These are phyloP conservation scores for Arizona elegans DNA, from an alignment of 2,113 vertebrate species.

Conservation along the genomic window DNA sequence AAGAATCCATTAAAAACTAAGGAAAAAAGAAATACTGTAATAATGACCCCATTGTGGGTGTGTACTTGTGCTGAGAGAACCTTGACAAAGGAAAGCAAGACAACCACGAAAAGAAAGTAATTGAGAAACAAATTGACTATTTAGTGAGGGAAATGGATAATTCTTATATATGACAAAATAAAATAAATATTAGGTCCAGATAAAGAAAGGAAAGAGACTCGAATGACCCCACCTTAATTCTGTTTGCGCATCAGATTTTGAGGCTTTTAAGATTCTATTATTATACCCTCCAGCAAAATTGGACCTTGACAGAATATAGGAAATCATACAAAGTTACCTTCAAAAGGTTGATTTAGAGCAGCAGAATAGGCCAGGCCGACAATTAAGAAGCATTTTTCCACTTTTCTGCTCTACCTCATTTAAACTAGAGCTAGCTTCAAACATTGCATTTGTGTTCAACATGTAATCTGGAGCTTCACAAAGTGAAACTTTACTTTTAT, in stretches of 20 bases:
- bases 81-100: background rate
- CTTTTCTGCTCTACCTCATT: background rate
- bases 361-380: background rate
- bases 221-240: background rate
- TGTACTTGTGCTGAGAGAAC: background rate
- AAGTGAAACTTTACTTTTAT: background rate
- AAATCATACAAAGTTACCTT: background rate
- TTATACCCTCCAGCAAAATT: background rate
- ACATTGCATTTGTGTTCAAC: background rate
- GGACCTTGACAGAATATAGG: background rate
- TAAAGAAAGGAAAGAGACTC: background rate
- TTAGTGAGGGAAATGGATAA: background rate
- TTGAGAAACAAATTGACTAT: background rate
- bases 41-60: background rate
- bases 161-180: background rate
- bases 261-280: background rate
- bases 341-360: background rate
- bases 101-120: background rate
- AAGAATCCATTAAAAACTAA: background rate
- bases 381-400: background rate
- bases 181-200: background rate
- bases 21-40: background rate
- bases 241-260: background rate
- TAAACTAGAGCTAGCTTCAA: background rate
- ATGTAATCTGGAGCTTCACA: background rate